These are phyloP conservation scores for Siniperca obscura DNA, from an alignment of 2,797 vertebrate species.

Conservation along the genomic window DNA sequence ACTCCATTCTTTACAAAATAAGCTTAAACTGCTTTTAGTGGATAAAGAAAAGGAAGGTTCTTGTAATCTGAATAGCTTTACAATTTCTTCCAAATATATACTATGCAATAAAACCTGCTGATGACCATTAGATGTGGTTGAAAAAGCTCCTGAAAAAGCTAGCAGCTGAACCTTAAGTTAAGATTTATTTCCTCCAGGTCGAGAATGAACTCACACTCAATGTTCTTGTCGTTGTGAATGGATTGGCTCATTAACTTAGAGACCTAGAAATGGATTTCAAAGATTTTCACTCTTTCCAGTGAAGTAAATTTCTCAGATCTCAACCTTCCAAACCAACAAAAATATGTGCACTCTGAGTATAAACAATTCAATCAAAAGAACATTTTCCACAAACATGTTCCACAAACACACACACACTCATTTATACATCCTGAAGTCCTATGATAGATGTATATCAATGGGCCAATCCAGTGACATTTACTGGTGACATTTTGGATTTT, in stretches of 20 bases:
- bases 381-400: constrained; percentile 8
- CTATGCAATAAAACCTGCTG: too few relatives aligned
- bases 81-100: not conserved
- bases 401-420: not conserved
- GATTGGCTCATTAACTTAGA: not conserved
- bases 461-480: constrained; percentile 12
- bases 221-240: not conserved
- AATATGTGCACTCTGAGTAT: not conserved
- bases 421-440: not conserved
- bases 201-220: not conserved
- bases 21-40: not conserved
- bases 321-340: not conserved
- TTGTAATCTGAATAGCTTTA: not conserved
- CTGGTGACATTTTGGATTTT: constrained; percentile 9
- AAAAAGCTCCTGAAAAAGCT: constrained; percentile 3
- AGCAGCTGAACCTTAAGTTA: not conserved
- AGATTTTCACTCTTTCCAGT: not conserved
- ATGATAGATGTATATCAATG: not conserved
- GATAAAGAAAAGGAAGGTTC: not conserved
- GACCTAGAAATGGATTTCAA: not conserved
- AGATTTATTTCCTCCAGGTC: not conserved
- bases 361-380: constrained; percentile 7
- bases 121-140: not conserved
- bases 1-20: not conserved
- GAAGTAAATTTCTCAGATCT: not conserved